These are phyloP conservation scores for Calliscelio sp. DNA, from an alignment of 2,888 invertebrate genomes.

Conservation along the genomic window DNA sequence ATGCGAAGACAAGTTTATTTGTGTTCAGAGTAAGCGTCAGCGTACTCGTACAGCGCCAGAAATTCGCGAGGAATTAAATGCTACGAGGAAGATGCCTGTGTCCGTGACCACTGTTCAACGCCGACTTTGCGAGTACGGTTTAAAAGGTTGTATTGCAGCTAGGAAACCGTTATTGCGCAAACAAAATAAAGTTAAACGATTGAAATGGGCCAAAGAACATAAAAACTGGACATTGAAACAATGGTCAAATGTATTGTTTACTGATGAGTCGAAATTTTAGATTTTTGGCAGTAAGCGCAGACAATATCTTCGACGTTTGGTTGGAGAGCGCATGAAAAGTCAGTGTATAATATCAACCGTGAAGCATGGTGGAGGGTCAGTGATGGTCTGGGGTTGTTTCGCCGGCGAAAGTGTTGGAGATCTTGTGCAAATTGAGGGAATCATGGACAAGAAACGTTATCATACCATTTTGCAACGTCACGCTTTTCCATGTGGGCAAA, in stretches of 20 bases:
- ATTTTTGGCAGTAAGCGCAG: constrained; percentile 46
- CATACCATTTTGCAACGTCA: not conserved
- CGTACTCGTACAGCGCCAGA: constrained; percentile 42
- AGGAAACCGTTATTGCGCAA: not conserved
- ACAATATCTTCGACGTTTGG: constrained; percentile 10
- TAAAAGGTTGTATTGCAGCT: not conserved
- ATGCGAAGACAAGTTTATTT: constrained; percentile 51
- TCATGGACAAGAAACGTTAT: not conserved
- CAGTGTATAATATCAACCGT: not conserved
- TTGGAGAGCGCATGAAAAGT: not conserved
- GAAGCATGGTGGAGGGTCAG: not conserved
- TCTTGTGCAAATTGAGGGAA: not conserved
- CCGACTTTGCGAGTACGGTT: not conserved
- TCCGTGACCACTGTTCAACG: not conserved
- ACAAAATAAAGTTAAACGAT: constrained; percentile 35
- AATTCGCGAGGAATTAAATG: constrained; percentile 52
- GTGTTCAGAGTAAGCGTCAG: constrained; percentile 47
- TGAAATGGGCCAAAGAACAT: constrained; percentile 66
- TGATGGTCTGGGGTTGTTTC: not conserved
- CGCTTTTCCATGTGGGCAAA: not conserved
- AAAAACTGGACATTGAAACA: constrained; percentile 53
- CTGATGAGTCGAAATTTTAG: constrained; percentile 68
- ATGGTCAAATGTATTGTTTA: constrained; percentile 58
- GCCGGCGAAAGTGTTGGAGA: not conserved
- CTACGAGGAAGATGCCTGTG: not conserved